Percentiles rank a stretch among this genome's conserved stretches.
phyloP scores from a whole-genome alignment of 2,888 invertebrate species.

The Lochmaea capreae region DNA sequence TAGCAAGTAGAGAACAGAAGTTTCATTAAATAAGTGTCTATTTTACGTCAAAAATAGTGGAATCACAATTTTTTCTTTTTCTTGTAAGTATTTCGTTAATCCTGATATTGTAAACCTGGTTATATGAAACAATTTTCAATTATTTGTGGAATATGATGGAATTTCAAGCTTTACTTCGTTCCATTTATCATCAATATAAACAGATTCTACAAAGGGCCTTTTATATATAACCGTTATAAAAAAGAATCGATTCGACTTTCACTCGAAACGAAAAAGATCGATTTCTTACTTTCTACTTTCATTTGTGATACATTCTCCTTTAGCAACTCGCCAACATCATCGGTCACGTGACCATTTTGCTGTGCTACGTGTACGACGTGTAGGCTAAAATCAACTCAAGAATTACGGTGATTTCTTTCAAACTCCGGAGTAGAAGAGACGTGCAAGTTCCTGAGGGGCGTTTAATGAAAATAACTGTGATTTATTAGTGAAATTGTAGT shows the following conservation, averaged over 20 bases:
- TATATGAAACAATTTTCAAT: no score
- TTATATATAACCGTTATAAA: not conserved
- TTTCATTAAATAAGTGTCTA: no score
- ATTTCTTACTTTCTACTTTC: not conserved
- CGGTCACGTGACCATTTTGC: slow-evolving; percentile 73
- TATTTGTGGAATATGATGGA: no score
- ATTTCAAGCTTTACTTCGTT: no score
- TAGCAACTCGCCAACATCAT: slow-evolving; percentile 71
- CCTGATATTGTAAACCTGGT: no score
- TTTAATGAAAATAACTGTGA: slow-evolving; percentile 52
- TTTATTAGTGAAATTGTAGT: slow-evolving; percentile 52
- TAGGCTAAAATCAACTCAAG: slow-evolving; percentile 59
- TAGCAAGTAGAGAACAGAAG: no score
- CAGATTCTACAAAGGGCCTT: no score
- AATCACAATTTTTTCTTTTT: no score
- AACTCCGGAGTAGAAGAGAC: slow-evolving; percentile 53
- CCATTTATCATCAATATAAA: no score
- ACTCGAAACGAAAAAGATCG: not conserved
- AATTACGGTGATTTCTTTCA: slow-evolving; percentile 63
- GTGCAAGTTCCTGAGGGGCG: slow-evolving; percentile 52
- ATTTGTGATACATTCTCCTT: slow-evolving; percentile 20
- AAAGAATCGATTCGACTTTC: not conserved
- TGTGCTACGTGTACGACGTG: slow-evolving; percentile 66
- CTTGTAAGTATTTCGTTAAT: no score
- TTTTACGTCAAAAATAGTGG: no score